Evolutionary conservation across 2,797 vertebrate genomes (phyloP).

Genomic region (Adrianichthys oophorus): DNA sequence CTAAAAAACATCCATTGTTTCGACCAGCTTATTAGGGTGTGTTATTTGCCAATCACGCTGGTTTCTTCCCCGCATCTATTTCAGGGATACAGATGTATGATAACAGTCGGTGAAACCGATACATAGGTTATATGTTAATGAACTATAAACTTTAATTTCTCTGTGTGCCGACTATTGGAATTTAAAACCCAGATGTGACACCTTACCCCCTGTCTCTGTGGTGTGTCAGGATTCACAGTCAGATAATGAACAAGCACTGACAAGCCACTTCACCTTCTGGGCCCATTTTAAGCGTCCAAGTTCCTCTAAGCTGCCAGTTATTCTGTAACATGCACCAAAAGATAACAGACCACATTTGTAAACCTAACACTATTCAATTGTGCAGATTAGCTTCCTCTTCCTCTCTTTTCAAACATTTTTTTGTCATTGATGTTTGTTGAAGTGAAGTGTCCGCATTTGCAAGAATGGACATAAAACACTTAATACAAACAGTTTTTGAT

Average conservation of each 20-base stretch:
- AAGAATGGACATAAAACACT: constrained; percentile 6
- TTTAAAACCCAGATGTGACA: constrained; percentile 5
- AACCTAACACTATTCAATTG: constrained; percentile 2
- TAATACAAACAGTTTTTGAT: constrained; percentile 34
- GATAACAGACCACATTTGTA: constrained; percentile 8
- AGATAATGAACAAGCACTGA: constrained; percentile 24
- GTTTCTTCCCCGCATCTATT: no score
- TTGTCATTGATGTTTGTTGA: constrained; percentile 1
- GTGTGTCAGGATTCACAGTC: constrained; percentile 19
- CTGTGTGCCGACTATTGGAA: background rate
- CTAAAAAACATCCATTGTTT: background rate
- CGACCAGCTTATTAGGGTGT: background rate
- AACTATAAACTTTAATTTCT: background rate
- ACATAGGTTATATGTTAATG: background rate
- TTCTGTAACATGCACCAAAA: constrained; percentile 15
- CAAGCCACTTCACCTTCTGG: constrained; percentile 26
- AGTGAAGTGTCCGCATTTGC: background rate
- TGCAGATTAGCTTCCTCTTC: background rate
- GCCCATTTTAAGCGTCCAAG: constrained; percentile 24
- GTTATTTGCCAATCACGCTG: background rate
- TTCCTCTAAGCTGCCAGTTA: constrained; percentile 23
- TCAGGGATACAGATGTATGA: no score
- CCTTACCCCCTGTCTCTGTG: constrained; percentile 12
- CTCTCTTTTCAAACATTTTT: constrained; percentile 5
- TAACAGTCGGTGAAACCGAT: background rate